Base-by-base conservation (phyloP, 2,113 vertebrate species). In the Mesocricetus auratus region DNA sequence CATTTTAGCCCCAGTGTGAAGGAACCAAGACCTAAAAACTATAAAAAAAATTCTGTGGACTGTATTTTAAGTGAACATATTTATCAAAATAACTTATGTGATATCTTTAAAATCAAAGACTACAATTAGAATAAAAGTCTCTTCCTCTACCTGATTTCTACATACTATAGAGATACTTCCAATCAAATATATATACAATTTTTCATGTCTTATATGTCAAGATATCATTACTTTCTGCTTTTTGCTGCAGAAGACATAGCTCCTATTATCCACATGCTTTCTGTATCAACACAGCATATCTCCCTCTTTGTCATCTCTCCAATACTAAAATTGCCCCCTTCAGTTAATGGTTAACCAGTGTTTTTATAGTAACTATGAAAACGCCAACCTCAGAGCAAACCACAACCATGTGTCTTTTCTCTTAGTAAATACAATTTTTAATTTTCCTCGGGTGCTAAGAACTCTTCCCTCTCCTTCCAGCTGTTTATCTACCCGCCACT, bases 71-170 rank as follows among this genome's bases (percentile, higher is more conserved):
- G 78, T 29, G 45, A 91, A 83, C 29, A 42, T 53, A 64, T 58
- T 90, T 78, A 73, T 83, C 53, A 93, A 93, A 97, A 83, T 33
- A 91, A 78, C 24, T 58, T 58, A 47, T 45, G 31, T 68, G 50
- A 79, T 6, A 77, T 22, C 24, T 92, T 75, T 89, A 62, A 77
- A 85, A 21, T 89, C n/a, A 92, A 77, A 74, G n/a, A 91, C 39
- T 12, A 58, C 24, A 83, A n/a, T 60, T 50, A 91, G 60, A 73
- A 69, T 68, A 45, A 64, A 53, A 56, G 39, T 29, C 26, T 45
- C 60, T 53, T 31, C 9, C n/a, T 2, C 24, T 22, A 85, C 33
- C 81, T 60, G 56, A 93, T 56, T 88, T 94, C 42, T 24, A 71
- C 13, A 88, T 56, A 62, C 26, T 5, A 81, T 5, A 47, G 31